Conservation (phyloP, 2,113 vertebrate species). For the Myiopsitta monachus region DNA sequence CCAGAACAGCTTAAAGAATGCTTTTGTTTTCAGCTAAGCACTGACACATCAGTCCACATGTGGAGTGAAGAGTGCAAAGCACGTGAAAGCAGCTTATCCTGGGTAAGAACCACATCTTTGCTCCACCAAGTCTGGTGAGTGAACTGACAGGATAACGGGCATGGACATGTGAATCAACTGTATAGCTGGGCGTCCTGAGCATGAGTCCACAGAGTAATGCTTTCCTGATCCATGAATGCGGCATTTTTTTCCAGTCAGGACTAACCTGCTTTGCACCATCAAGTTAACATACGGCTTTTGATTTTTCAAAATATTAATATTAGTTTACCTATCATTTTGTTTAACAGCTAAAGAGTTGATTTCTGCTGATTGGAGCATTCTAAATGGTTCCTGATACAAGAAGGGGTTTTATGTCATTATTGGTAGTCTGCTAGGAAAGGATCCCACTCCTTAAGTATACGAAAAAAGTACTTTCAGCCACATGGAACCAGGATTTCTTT, state of each 20-base stretch:
- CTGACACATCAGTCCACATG: neutral
- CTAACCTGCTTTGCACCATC: neutral
- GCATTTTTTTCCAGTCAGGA: neutral
- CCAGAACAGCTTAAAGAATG: neutral
- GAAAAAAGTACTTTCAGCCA: neutral
- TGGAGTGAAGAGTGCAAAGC: neutral
- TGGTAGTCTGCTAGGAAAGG: neutral
- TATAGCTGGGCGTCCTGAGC: neutral
- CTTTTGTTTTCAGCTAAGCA: neutral
- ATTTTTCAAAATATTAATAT: neutral
- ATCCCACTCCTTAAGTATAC: neutral
- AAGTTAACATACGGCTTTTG: neutral
- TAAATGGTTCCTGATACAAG: neutral
- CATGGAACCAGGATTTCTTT: neutral
- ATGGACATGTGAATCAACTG: neutral
- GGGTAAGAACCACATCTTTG: neutral
- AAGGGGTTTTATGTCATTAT: neutral
- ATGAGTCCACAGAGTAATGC: neutral
- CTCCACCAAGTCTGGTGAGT: neutral
- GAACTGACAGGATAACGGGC: neutral
- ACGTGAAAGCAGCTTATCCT: neutral
- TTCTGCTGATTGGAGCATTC: neutral
- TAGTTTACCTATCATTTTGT: neutral
- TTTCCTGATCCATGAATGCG: neutral
- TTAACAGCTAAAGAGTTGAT: neutral